Evolutionary conservation across 2,113 vertebrate genomes (phyloP).

Genomic region (Thermophis baileyi): DNA sequence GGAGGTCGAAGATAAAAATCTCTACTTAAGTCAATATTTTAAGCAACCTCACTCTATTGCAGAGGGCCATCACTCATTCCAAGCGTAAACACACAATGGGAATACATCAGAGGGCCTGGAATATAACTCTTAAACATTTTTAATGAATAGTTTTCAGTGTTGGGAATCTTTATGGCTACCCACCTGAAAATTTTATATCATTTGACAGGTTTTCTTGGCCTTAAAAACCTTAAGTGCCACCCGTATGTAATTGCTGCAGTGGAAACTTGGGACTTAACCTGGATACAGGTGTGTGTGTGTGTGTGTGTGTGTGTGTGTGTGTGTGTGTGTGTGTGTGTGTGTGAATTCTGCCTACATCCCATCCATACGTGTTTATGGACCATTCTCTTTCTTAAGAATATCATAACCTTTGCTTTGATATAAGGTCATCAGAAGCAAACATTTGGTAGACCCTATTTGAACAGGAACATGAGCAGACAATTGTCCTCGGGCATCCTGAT

Average conservation of each 20-base stretch:
- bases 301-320: not conserved
- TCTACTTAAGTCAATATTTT: not conserved
- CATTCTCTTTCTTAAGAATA: not conserved
- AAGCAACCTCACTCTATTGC: not conserved
- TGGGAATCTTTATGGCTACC: not conserved
- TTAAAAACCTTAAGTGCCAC: not conserved
- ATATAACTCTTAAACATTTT: not conserved
- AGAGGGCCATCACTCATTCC: not conserved
- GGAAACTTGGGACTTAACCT: not conserved
- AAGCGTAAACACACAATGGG: not conserved
- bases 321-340: not conserved
- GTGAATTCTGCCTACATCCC: not conserved
- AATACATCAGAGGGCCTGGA: not conserved
- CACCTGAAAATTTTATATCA: not conserved
- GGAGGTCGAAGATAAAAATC: not conserved
- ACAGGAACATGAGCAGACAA: not conserved
- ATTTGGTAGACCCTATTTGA: not conserved
- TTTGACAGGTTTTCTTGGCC: not conserved
- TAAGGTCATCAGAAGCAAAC: not conserved
- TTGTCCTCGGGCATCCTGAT: not conserved
- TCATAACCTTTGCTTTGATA: not conserved
- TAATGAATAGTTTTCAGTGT: not conserved
- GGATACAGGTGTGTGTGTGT: not conserved
- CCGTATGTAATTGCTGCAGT: not conserved
- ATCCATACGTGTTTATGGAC: not conserved